Evolutionary conservation across 2,797 vertebrate genomes (phyloP), one percentile per base, ranked within the genome.

Genomic region (Podarcis siculus): DNA sequence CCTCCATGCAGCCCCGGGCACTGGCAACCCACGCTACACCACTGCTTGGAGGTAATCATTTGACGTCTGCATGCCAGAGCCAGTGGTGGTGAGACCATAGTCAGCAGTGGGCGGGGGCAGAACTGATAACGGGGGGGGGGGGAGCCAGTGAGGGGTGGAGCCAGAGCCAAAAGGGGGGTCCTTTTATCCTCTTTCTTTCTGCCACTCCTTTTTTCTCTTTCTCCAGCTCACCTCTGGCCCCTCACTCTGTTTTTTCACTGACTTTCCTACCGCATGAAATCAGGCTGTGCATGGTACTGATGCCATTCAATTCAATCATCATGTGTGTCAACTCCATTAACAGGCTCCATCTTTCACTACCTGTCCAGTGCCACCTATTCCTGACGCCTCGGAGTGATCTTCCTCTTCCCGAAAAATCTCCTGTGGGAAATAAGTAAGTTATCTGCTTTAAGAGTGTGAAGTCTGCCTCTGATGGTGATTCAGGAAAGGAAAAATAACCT

Each of bases 1-100:
- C 10, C 49, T 55, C 49, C 4, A 0, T 0, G 13, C 49, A 55
- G 13, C 49, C 49, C 13, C 0, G 1, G 49, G 3, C 49, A 55
- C 49, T 55, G 13, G 49, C 49, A 55, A 15, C 49, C 49, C 49
- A 55, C 3, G 49, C 49, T 55, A 55, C 13, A 1, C 49, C 49
- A 55, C 49, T 55, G 49, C 13, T 55, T 55, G 13, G 49, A 55
- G 3, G 49, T 15, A 15, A 55, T 55, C 49, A 13, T 55, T 55
- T 55, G 49, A 55, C 1, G 49, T 55, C 49, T 15, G 49, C 13
- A 55, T 15, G 49, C 49, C 49, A 15, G 49, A 55, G 49, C 49
- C 49, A 55, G 49, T 55, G 49, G 13, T 55, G 49, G 49, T 55
- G 49, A 55, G 49, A 55, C 49, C 49, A 15, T 15, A 55, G 49